Evolutionary conservation across 2,888 invertebrate species (phyloP), one percentile per base, ranked within the genome.

Genomic region (Trissonchulus latispiculum): DNA sequence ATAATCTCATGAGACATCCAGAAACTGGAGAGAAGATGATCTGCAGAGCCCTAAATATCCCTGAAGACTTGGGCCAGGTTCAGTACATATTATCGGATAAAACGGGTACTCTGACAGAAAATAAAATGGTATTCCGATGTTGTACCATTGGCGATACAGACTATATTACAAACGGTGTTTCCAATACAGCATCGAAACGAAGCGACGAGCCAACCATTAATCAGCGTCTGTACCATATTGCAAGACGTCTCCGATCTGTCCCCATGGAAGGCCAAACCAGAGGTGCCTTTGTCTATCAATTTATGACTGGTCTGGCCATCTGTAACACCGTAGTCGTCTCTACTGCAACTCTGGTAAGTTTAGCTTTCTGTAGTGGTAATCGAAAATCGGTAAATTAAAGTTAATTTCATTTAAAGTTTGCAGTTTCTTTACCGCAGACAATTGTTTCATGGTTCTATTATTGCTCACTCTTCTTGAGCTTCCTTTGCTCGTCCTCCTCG

Each of bases 281-380:
- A 48, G 48, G 8, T 48, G 48, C 8, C 23, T 15, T 15, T 15
- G 23, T 48, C 8, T 64, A 72, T 29, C 83, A 83, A 75, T 95
- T 95, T 84, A 89, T 96, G 76, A 83, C 94, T 75, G 88, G 94
- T 35, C 86, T 96, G 83, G 91, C 95, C 23, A 88, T 94, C 76
- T 96, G 95, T 84, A 95, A 96, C 85, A 95, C 96, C 0, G 95
- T 95, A 23, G 91, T 95, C 72, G 94, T 95, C 71, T 91, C 93
- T 76, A 88, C 89, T 67, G 48, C 8, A 48, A 23, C 8, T 15
- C 8, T 48, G 48, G 48, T 48, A 48, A 48, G 48, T 8, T 48
- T 48, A n/a, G n/a, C n/a, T n/a, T n/a, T n/a, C n/a, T n/a, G n/a
- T n/a, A n/a, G n/a, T n/a, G n/a, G n/a, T n/a, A n/a, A n/a, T n/a